Evolutionary conservation across 2,113 vertebrate genomes (phyloP).

Genomic region (Ahaetulla prasina): DNA sequence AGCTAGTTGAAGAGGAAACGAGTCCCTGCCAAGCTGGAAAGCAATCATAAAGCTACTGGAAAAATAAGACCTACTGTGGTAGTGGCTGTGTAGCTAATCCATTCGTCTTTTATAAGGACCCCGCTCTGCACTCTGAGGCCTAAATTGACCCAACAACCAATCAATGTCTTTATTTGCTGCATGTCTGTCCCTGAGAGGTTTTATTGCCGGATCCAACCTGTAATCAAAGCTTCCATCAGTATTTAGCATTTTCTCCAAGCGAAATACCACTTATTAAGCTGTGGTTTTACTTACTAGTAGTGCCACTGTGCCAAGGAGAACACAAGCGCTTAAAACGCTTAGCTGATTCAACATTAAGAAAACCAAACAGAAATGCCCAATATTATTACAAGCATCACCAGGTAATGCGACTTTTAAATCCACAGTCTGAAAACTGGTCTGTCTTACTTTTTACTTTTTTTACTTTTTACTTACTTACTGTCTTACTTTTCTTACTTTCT

Average conservation of each 20-base stretch:
- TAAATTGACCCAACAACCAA: slow-evolving; percentile 82
- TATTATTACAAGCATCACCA: slow-evolving; percentile 52
- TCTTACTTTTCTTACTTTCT: too few species aligned
- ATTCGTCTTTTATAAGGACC: slow-evolving; percentile 75
- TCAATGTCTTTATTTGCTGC: slow-evolving; percentile 81
- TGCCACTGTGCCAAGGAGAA: slow-evolving; percentile 34
- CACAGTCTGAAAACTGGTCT: slow-evolving; percentile 45
- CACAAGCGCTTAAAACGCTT: slow-evolving; percentile 41
- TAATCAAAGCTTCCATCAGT: slow-evolving; percentile 77
- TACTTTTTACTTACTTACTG: too few species aligned
- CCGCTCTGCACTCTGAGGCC: slow-evolving; percentile 70
- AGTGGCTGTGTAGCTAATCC: slow-evolving; percentile 77
- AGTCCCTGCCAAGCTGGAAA: slow-evolving; percentile 72
- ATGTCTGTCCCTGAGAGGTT: slow-evolving; percentile 76
- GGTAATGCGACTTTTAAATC: slow-evolving; percentile 62
- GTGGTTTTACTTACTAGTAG: slow-evolving; percentile 43
- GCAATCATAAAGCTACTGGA: slow-evolving; percentile 73
- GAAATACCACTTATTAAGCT: slow-evolving; percentile 49
- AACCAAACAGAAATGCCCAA: slow-evolving; percentile 21
- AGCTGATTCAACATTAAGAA: slow-evolving; percentile 39
- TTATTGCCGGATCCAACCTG: slow-evolving; percentile 69
- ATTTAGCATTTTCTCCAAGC: slow-evolving; percentile 30
- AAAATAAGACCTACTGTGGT: slow-evolving; percentile 71
- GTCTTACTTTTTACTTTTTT: slow-evolving; percentile 50
- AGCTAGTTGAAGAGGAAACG: slow-evolving; percentile 67